Base-by-base conservation (phyloP, 2,113 vertebrate species). In the Erythrocercus mccallii region DNA sequence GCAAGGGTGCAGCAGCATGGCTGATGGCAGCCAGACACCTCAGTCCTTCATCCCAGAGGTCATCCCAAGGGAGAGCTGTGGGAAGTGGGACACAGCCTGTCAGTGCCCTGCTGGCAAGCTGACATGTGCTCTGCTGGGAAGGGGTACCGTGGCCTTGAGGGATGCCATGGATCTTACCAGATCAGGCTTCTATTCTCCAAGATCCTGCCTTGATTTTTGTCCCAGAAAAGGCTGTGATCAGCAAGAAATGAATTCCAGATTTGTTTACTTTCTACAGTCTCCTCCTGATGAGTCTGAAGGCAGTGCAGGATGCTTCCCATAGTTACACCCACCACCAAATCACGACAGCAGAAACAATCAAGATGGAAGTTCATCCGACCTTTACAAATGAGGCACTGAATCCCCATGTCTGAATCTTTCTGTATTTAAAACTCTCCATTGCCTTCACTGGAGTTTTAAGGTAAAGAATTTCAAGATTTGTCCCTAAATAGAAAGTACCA, bases 401-500 rank as follows among this genome's bases (percentile, higher is more conserved):
- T 71, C 30, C 19, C n/a, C 27, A 15, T 5, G 16, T 57, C 47
- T 66, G 25, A 81, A 65, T 60, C 19, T 64, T 86, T 81, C 47
- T 68, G 21, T 40, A 71, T 74, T 92, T 64, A 38, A 83, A 88
- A 68, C 8, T 80, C 40, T 71, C 17, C 37, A 11, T 40, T 66
- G 56, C 35, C 19, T 83, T 37, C 21, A 54, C 0, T 51, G 31
- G 21, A 72, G 40, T 76, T 76, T 66, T 56, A 91, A 92, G 62
- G 48, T 4, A 2, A 85, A 87, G 61, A 84, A 71, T 72, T 78
- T 91, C 56, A 89, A 89, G 37, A 89, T 72, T 76, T 60, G 22
- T 68, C 48, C 73, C 73, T 92, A 92, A 96, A 72, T 72, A 92
- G 90, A 62, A 90, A 79, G 53, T 27, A 50, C 20, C 28, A 87